phyloP scores from a whole-genome alignment of 2,113 vertebrate species.

The Mustela nigripes region DNA sequence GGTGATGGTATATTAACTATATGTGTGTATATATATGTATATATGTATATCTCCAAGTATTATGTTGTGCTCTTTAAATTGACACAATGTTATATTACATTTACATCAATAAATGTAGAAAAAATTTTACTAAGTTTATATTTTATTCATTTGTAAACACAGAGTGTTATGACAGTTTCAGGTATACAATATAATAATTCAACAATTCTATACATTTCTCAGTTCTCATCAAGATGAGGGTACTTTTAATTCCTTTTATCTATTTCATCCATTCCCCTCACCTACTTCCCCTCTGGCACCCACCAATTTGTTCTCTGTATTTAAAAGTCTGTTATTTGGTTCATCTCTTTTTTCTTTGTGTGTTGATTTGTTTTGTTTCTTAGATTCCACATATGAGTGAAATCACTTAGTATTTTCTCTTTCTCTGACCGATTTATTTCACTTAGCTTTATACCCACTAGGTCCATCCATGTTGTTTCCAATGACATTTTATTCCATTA shows the following conservation, averaged over 20 bases:
- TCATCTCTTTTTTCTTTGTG: neutral
- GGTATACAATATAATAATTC: neutral
- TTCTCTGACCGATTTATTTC: neutral
- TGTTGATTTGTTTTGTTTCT: neutral
- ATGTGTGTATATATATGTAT: neutral
- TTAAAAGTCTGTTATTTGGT: neutral
- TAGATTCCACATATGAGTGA: neutral
- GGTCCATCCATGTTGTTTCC: neutral
- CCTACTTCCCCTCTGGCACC: neutral
- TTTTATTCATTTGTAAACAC: neutral
- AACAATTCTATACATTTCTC: neutral
- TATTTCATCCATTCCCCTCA: neutral
- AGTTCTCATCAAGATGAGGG: neutral
- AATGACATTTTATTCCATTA: neutral
- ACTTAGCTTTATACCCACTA: neutral
- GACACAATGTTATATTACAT: neutral
- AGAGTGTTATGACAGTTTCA: neutral
- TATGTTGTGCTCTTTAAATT: neutral
- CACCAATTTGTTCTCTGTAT: neutral
- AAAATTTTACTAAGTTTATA: neutral
- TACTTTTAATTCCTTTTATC: neutral
- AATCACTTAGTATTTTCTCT: neutral
- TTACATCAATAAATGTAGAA: neutral
- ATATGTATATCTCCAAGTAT: neutral
- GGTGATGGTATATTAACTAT: neutral